Evolutionary conservation across 2,888 invertebrate genomes (phyloP), one percentile per base, ranked within the genome.

Genomic region (Nymphalis polychloros): DNA sequence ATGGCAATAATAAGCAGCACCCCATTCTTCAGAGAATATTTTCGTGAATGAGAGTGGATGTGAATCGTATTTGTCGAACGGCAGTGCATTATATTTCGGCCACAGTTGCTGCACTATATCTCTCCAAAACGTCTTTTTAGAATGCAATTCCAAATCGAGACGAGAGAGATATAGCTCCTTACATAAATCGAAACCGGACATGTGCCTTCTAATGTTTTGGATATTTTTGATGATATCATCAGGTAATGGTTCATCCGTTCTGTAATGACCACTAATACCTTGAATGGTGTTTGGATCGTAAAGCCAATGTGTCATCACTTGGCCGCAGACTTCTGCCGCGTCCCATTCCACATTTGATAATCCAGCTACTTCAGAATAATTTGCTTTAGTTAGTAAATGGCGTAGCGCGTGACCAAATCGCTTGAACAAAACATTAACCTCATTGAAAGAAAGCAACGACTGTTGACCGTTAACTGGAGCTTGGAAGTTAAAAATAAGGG

Each of bases 291-390:
- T 80, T 0, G 95, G 93, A 76, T 97, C 95, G 73, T 95, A 95
- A 8, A 97, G 86, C 95, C 97, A 97, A 81, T 96, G 95, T 0
- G 94, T 93, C 94, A 99, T 94, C 65, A 99, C 96, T 77, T 97
- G 94, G 0, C 97, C 96, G 71, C 96, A 95, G 0, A 98, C 94
- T 81, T 96, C 96, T 0, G 97, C 95, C 0, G 97, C 97, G 86
- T 99, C 99, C 97, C 98, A 98, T 90, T 99, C 99, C 0, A 98
- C 94, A 83, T 97, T 97, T 0, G 96, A 95, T 27, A 96, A 88
- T 0, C 98, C 98, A 3, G 97, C 95, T 0, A 98, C 94, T 84
- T 98, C 97, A 0, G 96, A 94, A 85, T 97, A 97, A 19, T 96
- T 95, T 0, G 96, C 95, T 79, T 94, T 95, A 0, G 97, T 97